These are phyloP conservation scores for Cylindroiulus punctatus DNA, from an alignment of 2,888 invertebrate genomes.

Conservation along the genomic window DNA sequence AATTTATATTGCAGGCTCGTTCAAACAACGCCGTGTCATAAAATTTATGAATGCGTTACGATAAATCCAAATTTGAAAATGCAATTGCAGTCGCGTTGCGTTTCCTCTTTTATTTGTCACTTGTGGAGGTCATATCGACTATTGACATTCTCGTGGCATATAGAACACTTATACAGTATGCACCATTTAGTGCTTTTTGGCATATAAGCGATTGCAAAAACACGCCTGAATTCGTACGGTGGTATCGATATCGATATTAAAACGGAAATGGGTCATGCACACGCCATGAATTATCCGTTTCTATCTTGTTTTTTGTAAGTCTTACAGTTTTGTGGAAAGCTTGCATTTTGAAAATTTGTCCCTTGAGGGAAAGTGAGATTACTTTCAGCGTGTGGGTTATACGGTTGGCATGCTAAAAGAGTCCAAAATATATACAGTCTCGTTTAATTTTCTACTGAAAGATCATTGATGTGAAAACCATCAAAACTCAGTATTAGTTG, in stretches of 20 bases:
- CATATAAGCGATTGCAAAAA: neutral
- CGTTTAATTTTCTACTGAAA: neutral
- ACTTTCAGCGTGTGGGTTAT: slow-evolving; percentile 30
- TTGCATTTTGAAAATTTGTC: slow-evolving; percentile 13
- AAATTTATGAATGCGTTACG: slow-evolving; percentile 32
- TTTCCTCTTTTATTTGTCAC: slow-evolving; percentile 9
- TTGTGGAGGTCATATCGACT: slow-evolving; percentile 1
- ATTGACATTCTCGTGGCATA: slow-evolving; percentile 20
- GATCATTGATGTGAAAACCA: too few species aligned
- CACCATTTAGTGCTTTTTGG: slow-evolving; percentile 16
- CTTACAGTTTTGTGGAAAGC: slow-evolving; percentile 5
- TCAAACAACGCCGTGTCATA: slow-evolving; percentile 18
- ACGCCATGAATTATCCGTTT: neutral
- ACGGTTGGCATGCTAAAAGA: neutral
- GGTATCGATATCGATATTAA: slow-evolving; percentile 32
- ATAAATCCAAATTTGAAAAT: slow-evolving; percentile 24
- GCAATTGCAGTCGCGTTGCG: neutral
- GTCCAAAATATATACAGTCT: neutral
- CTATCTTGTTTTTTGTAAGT: neutral
- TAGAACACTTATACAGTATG: neutral
- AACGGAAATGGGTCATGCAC: slow-evolving; percentile 3
- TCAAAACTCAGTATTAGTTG: too few species aligned
- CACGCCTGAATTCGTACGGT: neutral
- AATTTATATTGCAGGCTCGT: slow-evolving; percentile 6
- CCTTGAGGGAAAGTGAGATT: neutral